These are phyloP conservation scores for Drosophila biarmipes DNA, from an alignment of 1,140 invertebrate genomes.

Conservation along the genomic window DNA sequence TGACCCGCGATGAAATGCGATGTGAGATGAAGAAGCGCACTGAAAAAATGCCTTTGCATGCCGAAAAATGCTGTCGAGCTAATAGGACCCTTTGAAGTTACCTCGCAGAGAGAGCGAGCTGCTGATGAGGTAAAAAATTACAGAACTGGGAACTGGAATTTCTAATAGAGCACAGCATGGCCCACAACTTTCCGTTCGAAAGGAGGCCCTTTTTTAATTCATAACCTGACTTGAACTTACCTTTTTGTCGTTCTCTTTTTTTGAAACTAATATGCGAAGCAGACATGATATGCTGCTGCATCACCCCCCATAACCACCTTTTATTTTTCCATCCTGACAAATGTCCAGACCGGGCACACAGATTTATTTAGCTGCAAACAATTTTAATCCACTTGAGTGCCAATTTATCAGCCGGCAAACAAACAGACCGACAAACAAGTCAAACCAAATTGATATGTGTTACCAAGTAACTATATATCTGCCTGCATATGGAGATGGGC, in stretches of 20 bases:
- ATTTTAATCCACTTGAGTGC: slow-evolving; percentile 84
- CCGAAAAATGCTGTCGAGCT: slow-evolving; percentile 69
- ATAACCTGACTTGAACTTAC: slow-evolving; percentile 14
- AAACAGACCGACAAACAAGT: slow-evolving; percentile 5
- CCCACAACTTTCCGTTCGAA: slow-evolving; percentile 34
- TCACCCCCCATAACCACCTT: neutral
- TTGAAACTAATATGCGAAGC: slow-evolving; percentile 13
- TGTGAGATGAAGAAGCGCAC: slow-evolving; percentile 40
- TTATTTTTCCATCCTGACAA: slow-evolving; percentile 41
- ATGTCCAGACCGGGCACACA: slow-evolving; percentile 55
- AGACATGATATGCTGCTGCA: slow-evolving; percentile 5
- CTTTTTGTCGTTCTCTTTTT: slow-evolving; percentile 12
- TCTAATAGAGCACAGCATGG: slow-evolving; percentile 19
- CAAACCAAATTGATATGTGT: slow-evolving; percentile 30
- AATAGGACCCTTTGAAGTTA: slow-evolving; percentile 73
- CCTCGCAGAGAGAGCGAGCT: slow-evolving; percentile 20
- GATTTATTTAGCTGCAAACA: slow-evolving; percentile 68
- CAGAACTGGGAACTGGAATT: slow-evolving; percentile 20
- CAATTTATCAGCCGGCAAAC: slow-evolving; percentile 67
- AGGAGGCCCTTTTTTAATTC: neutral
- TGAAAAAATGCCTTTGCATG: slow-evolving; percentile 75
- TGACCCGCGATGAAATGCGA: slow-evolving; percentile 24
- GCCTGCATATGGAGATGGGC: neutral
- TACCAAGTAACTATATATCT: slow-evolving; percentile 3
- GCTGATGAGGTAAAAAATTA: slow-evolving; percentile 40